These are phyloP conservation scores for Sinocyclocheilus maitianheensis DNA, from an alignment of 2,113 vertebrate genomes.

Conservation along the genomic window DNA sequence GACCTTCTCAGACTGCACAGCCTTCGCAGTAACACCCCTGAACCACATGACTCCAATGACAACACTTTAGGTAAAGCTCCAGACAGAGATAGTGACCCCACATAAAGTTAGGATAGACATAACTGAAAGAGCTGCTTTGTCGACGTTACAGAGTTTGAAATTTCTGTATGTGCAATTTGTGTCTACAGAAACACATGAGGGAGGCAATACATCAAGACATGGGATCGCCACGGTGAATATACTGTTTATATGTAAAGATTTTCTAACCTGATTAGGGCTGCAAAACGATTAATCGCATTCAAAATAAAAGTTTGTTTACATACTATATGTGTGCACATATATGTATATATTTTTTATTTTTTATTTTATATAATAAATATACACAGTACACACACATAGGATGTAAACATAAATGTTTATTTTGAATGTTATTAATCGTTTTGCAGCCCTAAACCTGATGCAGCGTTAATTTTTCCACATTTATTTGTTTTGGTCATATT, in stretches of 20 bases:
- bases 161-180: background rate
- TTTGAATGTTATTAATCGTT: no score
- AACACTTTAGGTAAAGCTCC: constrained; percentile 57
- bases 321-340: no score
- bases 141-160: background rate
- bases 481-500: background rate
- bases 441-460: background rate
- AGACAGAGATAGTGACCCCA: background rate
- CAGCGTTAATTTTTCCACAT: no score
- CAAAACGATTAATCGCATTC: no score
- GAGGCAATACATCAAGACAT: constrained; percentile 28
- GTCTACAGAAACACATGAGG: constrained; percentile 34
- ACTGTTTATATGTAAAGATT: background rate
- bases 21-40: constrained; percentile 86
- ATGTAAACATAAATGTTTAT: no score
- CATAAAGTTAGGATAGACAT: background rate
- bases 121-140: background rate
- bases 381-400: no score
- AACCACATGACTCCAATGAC: constrained; percentile 84
- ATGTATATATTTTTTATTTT: no score
- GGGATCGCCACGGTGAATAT: constrained; percentile 29
- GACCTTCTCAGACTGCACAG: constrained; percentile 92
- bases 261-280: background rate
- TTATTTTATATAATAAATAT: no score
- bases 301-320: no score